Evolutionary conservation across 2,113 vertebrate species (phyloP), one percentile per base, ranked within the genome.

Genomic region (Stomatorhinus ivindoensis): DNA sequence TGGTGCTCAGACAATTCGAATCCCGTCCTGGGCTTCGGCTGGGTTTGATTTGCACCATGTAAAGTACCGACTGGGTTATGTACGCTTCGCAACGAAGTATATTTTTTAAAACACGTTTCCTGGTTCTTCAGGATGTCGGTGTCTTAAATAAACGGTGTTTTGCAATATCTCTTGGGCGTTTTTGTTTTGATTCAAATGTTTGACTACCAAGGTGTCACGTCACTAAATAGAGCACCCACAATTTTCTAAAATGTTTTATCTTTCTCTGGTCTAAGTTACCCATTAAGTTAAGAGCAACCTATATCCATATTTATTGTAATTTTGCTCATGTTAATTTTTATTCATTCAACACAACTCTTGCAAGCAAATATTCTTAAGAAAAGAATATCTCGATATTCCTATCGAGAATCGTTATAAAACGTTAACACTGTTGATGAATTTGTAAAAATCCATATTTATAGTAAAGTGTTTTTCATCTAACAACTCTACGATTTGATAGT

Each of bases 61-160:
- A 86, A 91, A 92, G 91, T 90, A 87, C 47, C 85, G n/a, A 85
- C 92, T 86, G 91, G 73, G 87, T 65, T 90, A 39, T 89, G 89
- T 92, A 92, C 93, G 92, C 95, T 96, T 95, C 95, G 95, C 94
- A 96, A 90, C 95, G 95, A 94, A 96, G 95, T 92, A 88, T 90
- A 92, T 93, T 93, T 91, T 92, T 88, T 92, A 88, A 89, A 89
- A 89, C 76, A 46, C 35, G 84, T 87, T 93, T 93, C 95, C 95
- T 96, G 95, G 94, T 82, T 95, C 51, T 87, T 95, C 95, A 96
- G 95, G 94, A 13, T 82, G 89, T 92, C 93, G 89, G 93, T 93
- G 94, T 95, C 93, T 94, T 87, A 94, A 96, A 96, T 96, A 96
- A 96, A 96, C 87, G 48, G 91, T 94, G 91, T 94, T 94, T 95